Conservation (phyloP, 2,888 invertebrate species). For the Hololepta plana region DNA sequence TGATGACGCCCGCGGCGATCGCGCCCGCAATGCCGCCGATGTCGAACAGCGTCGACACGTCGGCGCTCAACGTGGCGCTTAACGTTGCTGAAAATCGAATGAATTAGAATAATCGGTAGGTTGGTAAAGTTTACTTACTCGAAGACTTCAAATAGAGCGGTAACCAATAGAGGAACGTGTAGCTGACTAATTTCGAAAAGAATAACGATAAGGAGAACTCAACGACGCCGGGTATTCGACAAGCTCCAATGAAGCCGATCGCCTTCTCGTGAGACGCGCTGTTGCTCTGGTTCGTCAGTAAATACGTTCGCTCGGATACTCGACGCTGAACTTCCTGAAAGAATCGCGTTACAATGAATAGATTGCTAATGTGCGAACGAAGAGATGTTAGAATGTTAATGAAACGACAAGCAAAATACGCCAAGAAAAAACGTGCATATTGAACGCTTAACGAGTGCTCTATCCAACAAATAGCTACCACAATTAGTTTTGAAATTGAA, state of each 20-base stretch:
- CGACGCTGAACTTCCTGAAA: conserved; percentile 23
- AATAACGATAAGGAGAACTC: conserved; percentile 88
- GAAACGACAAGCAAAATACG: no score
- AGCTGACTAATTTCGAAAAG: conserved; percentile 91
- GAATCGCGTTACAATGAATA: conserved; percentile 6
- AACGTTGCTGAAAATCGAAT: conserved; percentile 37
- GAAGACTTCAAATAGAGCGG: conserved; percentile 74
- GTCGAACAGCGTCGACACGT: conserved; percentile 68
- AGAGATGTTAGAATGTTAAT: no score
- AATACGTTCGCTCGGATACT: conserved; percentile 18
- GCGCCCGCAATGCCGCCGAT: conserved; percentile 85
- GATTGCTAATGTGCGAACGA: no score
- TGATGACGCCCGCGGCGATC: conserved; percentile 68
- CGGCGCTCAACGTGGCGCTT: conserved; percentile 49
- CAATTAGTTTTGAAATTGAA: no score
- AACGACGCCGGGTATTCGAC: conserved; percentile 78
- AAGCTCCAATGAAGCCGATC: conserved; percentile 59
- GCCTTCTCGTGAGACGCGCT: conserved; percentile 33
- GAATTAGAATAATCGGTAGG: neutral
- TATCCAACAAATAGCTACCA: no score
- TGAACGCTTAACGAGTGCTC: no score
- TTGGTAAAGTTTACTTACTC: conserved; percentile 42
- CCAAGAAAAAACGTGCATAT: no score
- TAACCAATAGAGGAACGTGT: conserved; percentile 94
- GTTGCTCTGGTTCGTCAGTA: conserved; percentile 15